Base-by-base conservation (phyloP, 2,113 vertebrate species). In the Psittacula cyanocephala region DNA sequence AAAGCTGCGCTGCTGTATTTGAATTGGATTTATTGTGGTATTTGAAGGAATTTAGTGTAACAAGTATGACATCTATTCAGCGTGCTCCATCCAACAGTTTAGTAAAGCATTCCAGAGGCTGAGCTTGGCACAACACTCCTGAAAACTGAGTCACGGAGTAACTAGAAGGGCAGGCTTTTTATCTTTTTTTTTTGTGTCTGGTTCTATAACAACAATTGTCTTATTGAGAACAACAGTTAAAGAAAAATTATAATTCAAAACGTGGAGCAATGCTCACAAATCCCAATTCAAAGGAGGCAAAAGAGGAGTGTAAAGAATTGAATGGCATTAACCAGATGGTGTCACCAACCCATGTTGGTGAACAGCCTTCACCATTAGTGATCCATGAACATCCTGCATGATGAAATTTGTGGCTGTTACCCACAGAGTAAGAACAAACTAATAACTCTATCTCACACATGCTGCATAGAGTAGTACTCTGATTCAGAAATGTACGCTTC, bases 161-260 rank as follows among this genome's bases (percentile, higher is more conserved):
- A 69, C 22, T 67, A 87, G 46, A 57, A 46, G 5, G 13, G 2
- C 47, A 47, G 4, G 15, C 3, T 41, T 46, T 72, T 71, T 24
- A 5, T 18, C 1, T 20, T 20, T 37, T 37, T 37, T 37, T 37
- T n/a, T 16, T 44, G 44, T 62, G 2, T 13, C n/a, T 62, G 29
- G 3, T 22, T 83, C 35, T 64, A 2, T 27, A 68, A 43, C 3
- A 57, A 43, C 8, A 43, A 31, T 8, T 0, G 0, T 50, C 24
- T 29, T 28, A 13, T 0, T 18, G 52, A 52, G 18, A 75, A 29
- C 22, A 41, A 13, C 22, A 39, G 33, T 24, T 28, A 19, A 33
- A 35, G 24, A n/a, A 29, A n/a, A 27, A 1, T 18, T 33, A 7
- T 27, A 2, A 24, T 35, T 31, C 3, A 41, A 44, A 25, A 62